Conservation (phyloP, 1,140 invertebrate species). For the Euglossa dilemma region DNA sequence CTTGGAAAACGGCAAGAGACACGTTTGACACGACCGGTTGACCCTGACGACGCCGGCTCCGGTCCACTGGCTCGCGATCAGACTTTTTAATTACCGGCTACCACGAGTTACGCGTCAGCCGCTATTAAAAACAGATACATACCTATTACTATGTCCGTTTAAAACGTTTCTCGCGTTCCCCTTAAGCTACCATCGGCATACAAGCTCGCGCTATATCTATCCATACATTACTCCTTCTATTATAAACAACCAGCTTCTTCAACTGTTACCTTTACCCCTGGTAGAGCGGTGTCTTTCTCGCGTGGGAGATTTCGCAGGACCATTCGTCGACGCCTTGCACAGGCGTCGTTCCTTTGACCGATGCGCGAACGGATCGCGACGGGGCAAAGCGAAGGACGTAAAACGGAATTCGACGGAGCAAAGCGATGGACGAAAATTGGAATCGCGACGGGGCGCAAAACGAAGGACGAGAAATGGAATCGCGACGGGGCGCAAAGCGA, state of each 20-base stretch:
- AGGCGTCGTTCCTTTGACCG: not conserved
- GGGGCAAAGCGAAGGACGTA: not conserved
- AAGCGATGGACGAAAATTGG: not conserved
- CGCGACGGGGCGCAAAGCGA: not conserved
- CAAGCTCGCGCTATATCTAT: not conserved
- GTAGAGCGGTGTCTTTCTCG: no score
- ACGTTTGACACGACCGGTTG: constrained; percentile 49
- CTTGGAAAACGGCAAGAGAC: constrained; percentile 17
- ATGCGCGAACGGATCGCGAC: not conserved
- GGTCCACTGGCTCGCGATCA: constrained; percentile 6
- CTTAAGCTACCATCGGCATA: not conserved
- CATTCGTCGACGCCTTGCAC: not conserved
- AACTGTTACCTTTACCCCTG: not conserved
- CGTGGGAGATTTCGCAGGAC: no score
- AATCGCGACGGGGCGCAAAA: not conserved
- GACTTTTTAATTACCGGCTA: constrained; percentile 26
- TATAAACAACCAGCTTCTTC: not conserved
- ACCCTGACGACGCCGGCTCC: constrained; percentile 35
- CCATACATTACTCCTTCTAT: not conserved
- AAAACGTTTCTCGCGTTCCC: not conserved
- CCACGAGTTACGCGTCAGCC: not conserved
- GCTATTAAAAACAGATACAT: not conserved
- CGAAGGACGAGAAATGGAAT: not conserved
- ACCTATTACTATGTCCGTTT: constrained; percentile 25
- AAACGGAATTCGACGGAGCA: not conserved